Conservation (phyloP, 2,113 vertebrate genomes). For the Sylvietta virens region DNA sequence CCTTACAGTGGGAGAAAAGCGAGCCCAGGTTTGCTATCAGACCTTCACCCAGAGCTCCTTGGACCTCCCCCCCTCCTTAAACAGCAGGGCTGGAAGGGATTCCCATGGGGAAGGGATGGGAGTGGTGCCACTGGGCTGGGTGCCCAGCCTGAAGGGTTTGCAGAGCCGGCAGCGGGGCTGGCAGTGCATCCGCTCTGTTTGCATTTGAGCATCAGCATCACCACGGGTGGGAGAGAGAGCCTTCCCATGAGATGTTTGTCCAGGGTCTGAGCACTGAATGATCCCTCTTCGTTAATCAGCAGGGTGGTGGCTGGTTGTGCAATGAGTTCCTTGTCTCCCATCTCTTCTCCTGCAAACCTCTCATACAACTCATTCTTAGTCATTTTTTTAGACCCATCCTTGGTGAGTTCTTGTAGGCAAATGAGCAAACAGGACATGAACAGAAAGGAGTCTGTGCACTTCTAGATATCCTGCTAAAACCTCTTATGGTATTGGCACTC, state of each 20-base stretch:
- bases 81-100: background rate
- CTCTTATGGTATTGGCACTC: background rate
- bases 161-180: background rate
- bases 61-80: background rate
- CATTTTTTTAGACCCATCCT: background rate
- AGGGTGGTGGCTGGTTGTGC: background rate
- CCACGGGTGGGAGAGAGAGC: background rate
- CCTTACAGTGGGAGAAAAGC: background rate
- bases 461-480: background rate
- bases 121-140: accelerated
- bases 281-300: background rate
- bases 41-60: background rate
- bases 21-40: background rate
- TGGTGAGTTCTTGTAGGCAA: background rate
- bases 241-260: background rate
- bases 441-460: background rate
- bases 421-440: background rate
- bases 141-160: background rate
- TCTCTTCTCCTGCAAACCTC: background rate
- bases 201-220: background rate
- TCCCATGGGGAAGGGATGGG: background rate
- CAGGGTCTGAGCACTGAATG: background rate
- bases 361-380: background rate
- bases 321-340: background rate
- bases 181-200: background rate